Percentiles rank a stretch among this genome's conserved stretches.
Evolutionary conservation across 2,888 invertebrate genomes (phyloP).

Genomic region (Nemotelus nigrinus): DNA sequence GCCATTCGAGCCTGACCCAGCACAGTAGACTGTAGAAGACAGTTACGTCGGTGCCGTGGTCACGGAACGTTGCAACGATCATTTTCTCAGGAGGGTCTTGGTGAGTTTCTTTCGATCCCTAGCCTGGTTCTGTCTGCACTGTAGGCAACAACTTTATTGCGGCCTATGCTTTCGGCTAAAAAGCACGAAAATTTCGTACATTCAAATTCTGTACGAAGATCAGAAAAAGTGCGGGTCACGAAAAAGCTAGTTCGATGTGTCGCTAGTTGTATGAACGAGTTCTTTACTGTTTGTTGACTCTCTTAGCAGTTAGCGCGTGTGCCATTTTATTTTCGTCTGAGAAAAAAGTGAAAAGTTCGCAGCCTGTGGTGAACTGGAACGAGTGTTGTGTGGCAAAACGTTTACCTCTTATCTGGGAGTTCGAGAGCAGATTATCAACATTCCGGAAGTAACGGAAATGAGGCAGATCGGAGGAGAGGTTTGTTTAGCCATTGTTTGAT

Average conservation of each 20-base stretch:
- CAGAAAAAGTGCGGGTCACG: background rate
- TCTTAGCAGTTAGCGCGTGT: background rate
- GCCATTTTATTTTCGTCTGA: background rate
- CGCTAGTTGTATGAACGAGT: background rate
- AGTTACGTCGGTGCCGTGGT: conserved; percentile 36
- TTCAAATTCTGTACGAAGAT: background rate
- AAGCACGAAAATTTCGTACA: no score
- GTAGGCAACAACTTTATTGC: no score
- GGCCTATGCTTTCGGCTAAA: no score
- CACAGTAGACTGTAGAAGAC: conserved; percentile 22
- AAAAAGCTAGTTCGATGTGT: background rate
- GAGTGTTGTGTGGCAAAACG: background rate
- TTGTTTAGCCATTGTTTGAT: conserved; percentile 16
- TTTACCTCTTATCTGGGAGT: background rate
- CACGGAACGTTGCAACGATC: conserved; percentile 11
- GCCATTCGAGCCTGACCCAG: background rate
- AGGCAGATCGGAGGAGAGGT: conserved; percentile 41
- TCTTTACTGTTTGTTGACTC: background rate
- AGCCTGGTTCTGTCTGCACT: no score
- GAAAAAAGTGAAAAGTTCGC: conserved; percentile 36
- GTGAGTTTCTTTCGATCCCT: background rate
- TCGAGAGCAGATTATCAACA: conserved; percentile 14
- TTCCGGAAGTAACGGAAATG: conserved; percentile 34
- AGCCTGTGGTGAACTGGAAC: background rate
- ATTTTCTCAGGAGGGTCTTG: background rate